phyloP scores from a whole-genome alignment of 2,113 vertebrate genomes.

The Neoarius graeffei region DNA sequence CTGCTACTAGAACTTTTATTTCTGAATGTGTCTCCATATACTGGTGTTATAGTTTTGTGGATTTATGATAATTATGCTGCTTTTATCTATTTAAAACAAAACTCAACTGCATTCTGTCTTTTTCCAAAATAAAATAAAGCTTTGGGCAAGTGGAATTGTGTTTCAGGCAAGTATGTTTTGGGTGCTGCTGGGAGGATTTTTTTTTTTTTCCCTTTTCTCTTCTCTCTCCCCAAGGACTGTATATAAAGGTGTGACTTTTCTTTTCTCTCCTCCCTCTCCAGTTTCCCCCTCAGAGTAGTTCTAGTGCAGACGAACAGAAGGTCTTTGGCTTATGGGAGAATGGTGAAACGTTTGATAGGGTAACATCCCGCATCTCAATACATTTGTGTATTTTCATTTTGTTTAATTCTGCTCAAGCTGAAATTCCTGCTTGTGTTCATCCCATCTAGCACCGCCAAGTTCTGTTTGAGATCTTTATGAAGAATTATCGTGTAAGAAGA shows the following conservation, averaged over 20 bases:
- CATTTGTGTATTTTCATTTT: background rate
- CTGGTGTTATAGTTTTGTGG: too few relatives aligned
- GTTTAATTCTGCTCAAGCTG: background rate
- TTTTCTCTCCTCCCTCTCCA: slow-evolving; percentile 53
- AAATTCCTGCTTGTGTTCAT: background rate
- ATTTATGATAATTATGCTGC: too few relatives aligned
- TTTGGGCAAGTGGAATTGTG: too few relatives aligned
- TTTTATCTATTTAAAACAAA: too few relatives aligned
- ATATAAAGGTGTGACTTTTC: too few relatives aligned
- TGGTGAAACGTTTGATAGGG: slow-evolving; percentile 89
- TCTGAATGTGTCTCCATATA: too few relatives aligned
- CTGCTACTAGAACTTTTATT: too few relatives aligned
- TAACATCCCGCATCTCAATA: slow-evolving; percentile 57
- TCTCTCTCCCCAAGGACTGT: background rate
- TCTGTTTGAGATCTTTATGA: slow-evolving; percentile 89
- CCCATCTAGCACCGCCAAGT: slow-evolving; percentile 85
- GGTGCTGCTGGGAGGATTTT: too few relatives aligned
- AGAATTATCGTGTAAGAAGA: slow-evolving; percentile 87
- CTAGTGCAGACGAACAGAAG: slow-evolving; percentile 92
- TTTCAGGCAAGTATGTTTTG: too few relatives aligned
- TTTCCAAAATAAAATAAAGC: too few relatives aligned
- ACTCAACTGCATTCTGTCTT: too few relatives aligned
- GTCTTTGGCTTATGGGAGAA: slow-evolving; percentile 95
- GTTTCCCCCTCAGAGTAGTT: slow-evolving; percentile 93
- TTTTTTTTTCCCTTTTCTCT: background rate